These are phyloP conservation scores for Chouioia cunea DNA, from an alignment of 2,888 invertebrate species.

Conservation along the genomic window DNA sequence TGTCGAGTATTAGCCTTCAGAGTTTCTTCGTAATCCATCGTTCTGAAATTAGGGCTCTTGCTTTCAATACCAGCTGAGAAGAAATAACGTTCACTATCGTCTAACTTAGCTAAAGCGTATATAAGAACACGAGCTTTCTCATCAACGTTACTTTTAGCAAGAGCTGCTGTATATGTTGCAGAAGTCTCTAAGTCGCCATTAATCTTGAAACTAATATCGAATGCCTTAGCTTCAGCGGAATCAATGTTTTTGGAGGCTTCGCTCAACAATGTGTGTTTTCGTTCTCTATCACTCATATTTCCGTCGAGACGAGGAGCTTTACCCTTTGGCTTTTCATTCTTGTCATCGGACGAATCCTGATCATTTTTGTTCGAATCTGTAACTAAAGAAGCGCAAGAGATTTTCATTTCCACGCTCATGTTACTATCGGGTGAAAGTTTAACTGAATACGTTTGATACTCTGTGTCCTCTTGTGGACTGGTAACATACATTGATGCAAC, in stretches of 20 bases:
- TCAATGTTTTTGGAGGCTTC: slow-evolving; percentile 73
- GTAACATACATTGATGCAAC: slow-evolving; percentile 15
- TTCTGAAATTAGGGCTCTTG: slow-evolving; percentile 24
- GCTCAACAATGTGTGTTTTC: slow-evolving; percentile 63
- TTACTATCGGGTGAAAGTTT: slow-evolving; percentile 28
- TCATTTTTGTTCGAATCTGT: background rate
- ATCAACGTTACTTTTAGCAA: slow-evolving; percentile 72
- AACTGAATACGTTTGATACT: slow-evolving; percentile 35
- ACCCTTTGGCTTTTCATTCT: slow-evolving; percentile 37
- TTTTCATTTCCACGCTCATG: slow-evolving; percentile 20
- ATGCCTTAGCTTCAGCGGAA: slow-evolving; percentile 69
- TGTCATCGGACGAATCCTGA: background rate
- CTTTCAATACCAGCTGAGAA: slow-evolving; percentile 69
- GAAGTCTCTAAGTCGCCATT: slow-evolving; percentile 68
- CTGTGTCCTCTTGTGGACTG: background rate
- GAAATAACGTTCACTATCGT: slow-evolving; percentile 58
- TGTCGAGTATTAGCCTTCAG: slow-evolving; percentile 70
- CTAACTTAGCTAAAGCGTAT: slow-evolving; percentile 68
- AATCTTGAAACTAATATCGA: slow-evolving; percentile 73
- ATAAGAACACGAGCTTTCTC: slow-evolving; percentile 71
- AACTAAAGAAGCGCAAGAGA: slow-evolving; percentile 20
- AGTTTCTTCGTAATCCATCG: slow-evolving; percentile 72
- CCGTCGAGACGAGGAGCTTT: slow-evolving; percentile 30
- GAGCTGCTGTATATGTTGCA: slow-evolving; percentile 71
- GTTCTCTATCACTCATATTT: slow-evolving; percentile 22